These are phyloP conservation scores for Eulithis prunata DNA, from an alignment of 2,888 invertebrate genomes.

Conservation along the genomic window DNA sequence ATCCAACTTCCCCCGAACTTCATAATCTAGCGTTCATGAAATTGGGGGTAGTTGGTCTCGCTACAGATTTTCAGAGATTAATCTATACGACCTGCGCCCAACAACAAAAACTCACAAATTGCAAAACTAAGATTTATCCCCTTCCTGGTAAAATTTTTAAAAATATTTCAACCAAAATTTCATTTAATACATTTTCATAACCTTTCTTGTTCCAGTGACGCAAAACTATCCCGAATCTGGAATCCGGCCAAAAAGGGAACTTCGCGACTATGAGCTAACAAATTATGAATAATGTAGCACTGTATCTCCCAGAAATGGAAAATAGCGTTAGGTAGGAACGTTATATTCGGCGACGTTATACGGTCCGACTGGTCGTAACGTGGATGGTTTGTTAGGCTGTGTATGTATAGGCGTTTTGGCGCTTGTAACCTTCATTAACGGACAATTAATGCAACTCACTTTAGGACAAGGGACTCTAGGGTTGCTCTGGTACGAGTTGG, in stretches of 20 bases:
- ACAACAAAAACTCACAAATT: too few relatives aligned
- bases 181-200: slow-evolving; percentile 7
- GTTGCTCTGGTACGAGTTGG: too few relatives aligned
- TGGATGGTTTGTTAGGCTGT: slow-evolving; percentile 22
- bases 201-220: slow-evolving; percentile 29
- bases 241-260: slow-evolving; percentile 50
- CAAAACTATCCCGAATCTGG: slow-evolving; percentile 44
- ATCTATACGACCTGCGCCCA: too few relatives aligned
- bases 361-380: slow-evolving; percentile 32
- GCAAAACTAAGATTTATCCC: too few relatives aligned
- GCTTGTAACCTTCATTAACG: too few relatives aligned
- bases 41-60: too few relatives aligned
- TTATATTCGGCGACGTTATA: slow-evolving; percentile 34
- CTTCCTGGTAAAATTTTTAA: too few relatives aligned
- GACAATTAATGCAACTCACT: too few relatives aligned
- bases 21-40: too few relatives aligned
- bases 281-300: slow-evolving; percentile 50
- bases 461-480: too few relatives aligned
- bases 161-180: neutral
- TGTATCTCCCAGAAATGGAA: slow-evolving; percentile 42
- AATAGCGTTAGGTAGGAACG: slow-evolving; percentile 35
- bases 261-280: slow-evolving; percentile 44
- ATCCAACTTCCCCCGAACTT: too few relatives aligned
- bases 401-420: neutral
- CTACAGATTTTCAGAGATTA: too few relatives aligned